Evolutionary conservation across 1,140 invertebrate genomes (phyloP), one percentile per base, ranked within the genome.

Genomic region (Antheraea pernyi): DNA sequence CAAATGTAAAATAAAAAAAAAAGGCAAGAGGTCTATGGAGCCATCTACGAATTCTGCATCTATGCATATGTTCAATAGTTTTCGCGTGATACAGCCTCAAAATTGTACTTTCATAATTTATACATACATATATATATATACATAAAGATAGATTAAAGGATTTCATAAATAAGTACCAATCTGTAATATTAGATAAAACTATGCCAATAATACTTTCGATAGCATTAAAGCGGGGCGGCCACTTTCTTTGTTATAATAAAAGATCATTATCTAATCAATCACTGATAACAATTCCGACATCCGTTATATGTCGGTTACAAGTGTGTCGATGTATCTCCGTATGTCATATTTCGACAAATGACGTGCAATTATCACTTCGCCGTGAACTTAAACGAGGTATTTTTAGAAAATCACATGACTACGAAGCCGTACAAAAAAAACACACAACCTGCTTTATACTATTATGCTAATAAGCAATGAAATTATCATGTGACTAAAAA

Each of bases 391-490:
- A 19, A n/a, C n/a, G 19, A 37, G 8, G 16, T 63, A 63, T 63
- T 63, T 63, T 63, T 36, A 36, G 30, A 22, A 37, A 30, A 30
- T 36, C 19, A 30, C 30, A 36, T 63, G 61, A 30, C 19, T 13
- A n/a, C 61, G 61, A 30, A 61, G 19, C 19, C 59, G 30, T 18
- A 36, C 7, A n/a, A 9, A n/a, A 9, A 30, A 60, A 60, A 19
- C 0, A 60, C 19, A 60, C 18, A 30, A 60, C 19, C 46, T 53
- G 46, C 16, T 53, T 53, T 13, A 53, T 53, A 53, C 46, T 13
- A 53, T 36, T 62, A 62, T 37, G 61, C 37, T 63, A 36, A 63
- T 63, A 63, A 19, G 16, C 61, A 63, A 63, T 63, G 61, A 63
- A 63, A 63, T 63, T 63, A 63, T 63, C 61, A 36, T 53, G 46